Percentiles rank a stretch among this genome's conserved stretches.
Evolutionary conservation across 2,797 vertebrate species (phyloP).

Genomic region (Periophthalmus magnuspinnatus): DNA sequence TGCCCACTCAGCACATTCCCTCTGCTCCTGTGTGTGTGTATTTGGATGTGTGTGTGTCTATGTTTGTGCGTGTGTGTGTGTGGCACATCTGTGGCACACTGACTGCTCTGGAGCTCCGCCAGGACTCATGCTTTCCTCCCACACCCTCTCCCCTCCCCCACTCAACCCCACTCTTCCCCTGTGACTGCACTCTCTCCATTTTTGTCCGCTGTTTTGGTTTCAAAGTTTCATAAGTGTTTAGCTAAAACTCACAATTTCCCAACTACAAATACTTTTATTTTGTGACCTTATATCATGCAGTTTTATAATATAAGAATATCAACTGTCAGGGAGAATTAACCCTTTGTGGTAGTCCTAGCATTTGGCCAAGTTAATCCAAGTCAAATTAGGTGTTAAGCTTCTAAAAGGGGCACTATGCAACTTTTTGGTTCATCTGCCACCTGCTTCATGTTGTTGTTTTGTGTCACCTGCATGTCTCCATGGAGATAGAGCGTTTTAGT

Average conservation of each 20-base stretch:
- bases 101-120: constrained; percentile 45
- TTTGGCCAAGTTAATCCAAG: too few species aligned
- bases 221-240: not conserved
- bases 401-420: too few species aligned
- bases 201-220: not conserved
- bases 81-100: constrained; percentile 68
- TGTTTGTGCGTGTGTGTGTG: constrained; percentile 10
- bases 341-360: too few species aligned
- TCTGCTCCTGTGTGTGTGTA: constrained; percentile 8
- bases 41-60: not conserved
- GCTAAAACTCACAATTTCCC: constrained; percentile 1
- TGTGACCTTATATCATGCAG: not conserved
- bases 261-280: not conserved
- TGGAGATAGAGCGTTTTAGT: too few species aligned
- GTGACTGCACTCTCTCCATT: not conserved
- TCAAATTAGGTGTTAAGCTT: too few species aligned
- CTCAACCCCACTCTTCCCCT: constrained; percentile 6
- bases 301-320: not conserved
- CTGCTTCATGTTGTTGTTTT: not conserved
- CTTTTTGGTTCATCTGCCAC: not conserved
- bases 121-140: constrained; percentile 30
- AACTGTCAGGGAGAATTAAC: too few species aligned
- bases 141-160: constrained; percentile 23
- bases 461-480: too few species aligned
- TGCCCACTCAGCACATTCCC: constrained; percentile 66